Evolutionary conservation across 2,888 invertebrate species (phyloP), one percentile per base, ranked within the genome.

Genomic region (Steinernema carpocapsae): DNA sequence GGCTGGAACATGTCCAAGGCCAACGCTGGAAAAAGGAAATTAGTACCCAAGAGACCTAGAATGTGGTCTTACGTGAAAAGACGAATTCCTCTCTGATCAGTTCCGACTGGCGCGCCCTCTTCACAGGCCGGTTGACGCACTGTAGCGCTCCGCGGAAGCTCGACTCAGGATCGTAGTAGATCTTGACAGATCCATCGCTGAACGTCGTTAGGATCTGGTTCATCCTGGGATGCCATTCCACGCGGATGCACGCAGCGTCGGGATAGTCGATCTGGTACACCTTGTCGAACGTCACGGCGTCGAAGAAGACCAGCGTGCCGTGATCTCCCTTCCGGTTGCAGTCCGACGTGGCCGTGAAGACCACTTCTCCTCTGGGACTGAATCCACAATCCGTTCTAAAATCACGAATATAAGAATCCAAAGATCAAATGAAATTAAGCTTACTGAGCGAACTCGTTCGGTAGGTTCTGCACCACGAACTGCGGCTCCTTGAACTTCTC

Each of bases 181-280:
- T 92, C 84, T 94, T 94, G 0, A 95, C 92, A 0, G 91, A 90
- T 0, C 97, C 97, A 87, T 95, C 94, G 0, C 94, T 94, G 82
- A 94, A 93, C 0, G 95, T 94, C 0, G 94, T 92, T 78, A 97
- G 93, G 52, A 99, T 92, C 88, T 99, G 99, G 88, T 99, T 97
- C n/a, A 99, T 89, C 88, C 95, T 94, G 0, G 97, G 94, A 89
- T 99, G 97, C 99, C 99, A 99, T 0, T 93, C 88, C 0, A 93
- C 92, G 87, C 95, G 93, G 0, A 97, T 93, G 0, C 94, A 92
- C 80, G 88, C 89, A 71, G 94, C 92, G 84, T 92, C 91, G 0
- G 92, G 91, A 0, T 95, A 93, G 10, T 92, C 91, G 74, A 96
- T 91, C 78, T 92, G 91, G 51, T 92, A 91, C 0, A 93, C 91